Base-by-base conservation (phyloP, 2,113 vertebrate species). In the Phycodurus eques region DNA sequence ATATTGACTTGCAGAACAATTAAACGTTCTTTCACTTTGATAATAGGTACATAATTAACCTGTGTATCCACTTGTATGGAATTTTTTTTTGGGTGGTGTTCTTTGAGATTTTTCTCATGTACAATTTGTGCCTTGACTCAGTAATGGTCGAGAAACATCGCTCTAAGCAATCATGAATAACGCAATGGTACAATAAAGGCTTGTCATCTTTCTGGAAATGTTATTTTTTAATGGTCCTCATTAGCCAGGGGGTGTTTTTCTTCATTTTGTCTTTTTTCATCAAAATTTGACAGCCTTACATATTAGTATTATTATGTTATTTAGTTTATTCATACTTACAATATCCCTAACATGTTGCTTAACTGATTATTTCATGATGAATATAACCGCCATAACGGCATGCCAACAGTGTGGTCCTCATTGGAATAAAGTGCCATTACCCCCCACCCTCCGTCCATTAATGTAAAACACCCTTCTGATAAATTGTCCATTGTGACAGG, bases 401-500 rank as follows among this genome's bases (percentile, higher is more conserved):
- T 49, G 74, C 72, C 71, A 64, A 72, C 49, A 53, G 15, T 44
- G 77, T 17, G 5, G 27, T 46, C 69, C 53, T 22, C 57, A 73
- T 88, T 81, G 72, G 46, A 87, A 77, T 71, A 76, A 78, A 80
- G 19, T 79, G 71, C 63, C 13, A 70, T 67, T 49, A n/a, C 1
- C n/a, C 12, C 2, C 11, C 15, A 14, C 33, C 71, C 70, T 0
- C 72, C 67, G 12, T 62, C 68, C 63, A 49, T 77, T 70, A 80
- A 87, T 83, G 81, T 81, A 79, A 75, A 79, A 70, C 81, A 67
- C 19, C 75, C 73, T 11, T 70, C 42, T 73, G 85, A 91, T 88
- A 88, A 89, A 90, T 89, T 13, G 76, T 31, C 85, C 84, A 75
- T 85, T 80, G 85, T 88, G 85, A 86, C 83, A 57, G 83, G 78